Base-by-base conservation (phyloP, 2,797 vertebrate species). In the Hoplostethus mediterraneus region DNA sequence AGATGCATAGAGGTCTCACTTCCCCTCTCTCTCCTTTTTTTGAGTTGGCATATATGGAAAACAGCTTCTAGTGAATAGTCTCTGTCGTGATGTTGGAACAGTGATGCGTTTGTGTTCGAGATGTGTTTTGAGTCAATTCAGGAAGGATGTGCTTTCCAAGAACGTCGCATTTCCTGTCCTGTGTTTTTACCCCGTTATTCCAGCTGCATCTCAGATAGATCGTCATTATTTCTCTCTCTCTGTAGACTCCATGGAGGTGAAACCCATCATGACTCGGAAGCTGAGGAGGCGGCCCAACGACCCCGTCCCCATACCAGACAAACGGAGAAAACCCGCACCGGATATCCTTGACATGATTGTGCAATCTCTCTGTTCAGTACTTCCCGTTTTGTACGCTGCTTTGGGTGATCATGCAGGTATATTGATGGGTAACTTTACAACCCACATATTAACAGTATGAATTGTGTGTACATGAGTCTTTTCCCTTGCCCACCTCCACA, bases 161-260 rank as follows among this genome's bases (percentile, higher is more conserved):
- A n/a, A n/a, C n/a, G n/a, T n/a, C n/a, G 38, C 28, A 28, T 28
- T 28, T 28, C 28, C 28, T 3, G 28, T 28, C 28, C 3, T 28
- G 28, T 28, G 28, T 28, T 28, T 28, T 28, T 28, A 28, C 28
- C 28, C 28, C 28, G n/a, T 28, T 28, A 2, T 28, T 28, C 28
- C 28, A 80, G 11, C 54, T 38, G 3, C 14, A 55, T 62, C 16
- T 55, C 2, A 72, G 1, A 69, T 53, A 55, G 14, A 48, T 61
- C 74, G n/a, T 64, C 6, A 3, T 70, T 8, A 1, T 73, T 64
- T 79, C 4, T 77, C 7, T 73, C 25, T 10, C 54, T 0, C 14
- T 36, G 55, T 88, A 99, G 98, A 99, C 94, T 99, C 98, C 3
- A 99, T 99, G 98, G 98, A 99, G 80, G 98, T 99, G 74, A 99